Evolutionary conservation across 2,888 invertebrate species (phyloP), one percentile per base, ranked within the genome.

Genomic region (Protophormia terraenovae): DNA sequence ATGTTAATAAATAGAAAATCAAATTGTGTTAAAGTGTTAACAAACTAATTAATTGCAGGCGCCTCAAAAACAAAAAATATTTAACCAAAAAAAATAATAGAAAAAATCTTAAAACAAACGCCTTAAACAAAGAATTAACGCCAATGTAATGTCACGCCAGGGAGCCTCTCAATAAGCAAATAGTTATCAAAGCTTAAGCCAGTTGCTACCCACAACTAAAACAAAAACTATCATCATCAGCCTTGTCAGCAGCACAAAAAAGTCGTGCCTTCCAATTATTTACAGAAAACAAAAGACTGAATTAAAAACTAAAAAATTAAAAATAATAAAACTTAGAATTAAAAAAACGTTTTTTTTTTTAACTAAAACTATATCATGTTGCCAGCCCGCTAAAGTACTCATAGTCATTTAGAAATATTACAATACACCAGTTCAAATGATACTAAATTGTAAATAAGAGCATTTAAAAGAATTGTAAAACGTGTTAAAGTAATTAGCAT

Each of bases 401-500:
- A n/a, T n/a, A n/a, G n/a, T n/a, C n/a, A n/a, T n/a, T n/a, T n/a
- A 47, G 35, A 69, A 69, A 69, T 35, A 67, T 69, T 71, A 78
- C n/a, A n/a, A n/a, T n/a, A n/a, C 73, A 60, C 82, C 73, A 82
- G 62, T 69, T 79, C 79, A 85, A 75, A 69, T 60, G 41, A 27
- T 75, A 78, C 71, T 85, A 77, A n/a, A 78, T 81, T 77, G 66
- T 38, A 60, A 67, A 50, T 67, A 66, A 62, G 32, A 60, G 72
- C 69, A 71, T 69, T 78, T 62, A 71, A 38, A 76, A 66, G 41
- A 75, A 69, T 22, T 82, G 47, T 82, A 24, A 79, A 82, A 85
- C 85, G 82, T 85, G 85, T 75, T 78, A 66, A 66, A 27, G 78
- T 60, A 85, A 85, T 85, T 85, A 85, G 66, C 85, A 79, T 75